phyloP scores from a whole-genome alignment of 2,888 invertebrate genomes.

The Tenthredo mesomela region DNA sequence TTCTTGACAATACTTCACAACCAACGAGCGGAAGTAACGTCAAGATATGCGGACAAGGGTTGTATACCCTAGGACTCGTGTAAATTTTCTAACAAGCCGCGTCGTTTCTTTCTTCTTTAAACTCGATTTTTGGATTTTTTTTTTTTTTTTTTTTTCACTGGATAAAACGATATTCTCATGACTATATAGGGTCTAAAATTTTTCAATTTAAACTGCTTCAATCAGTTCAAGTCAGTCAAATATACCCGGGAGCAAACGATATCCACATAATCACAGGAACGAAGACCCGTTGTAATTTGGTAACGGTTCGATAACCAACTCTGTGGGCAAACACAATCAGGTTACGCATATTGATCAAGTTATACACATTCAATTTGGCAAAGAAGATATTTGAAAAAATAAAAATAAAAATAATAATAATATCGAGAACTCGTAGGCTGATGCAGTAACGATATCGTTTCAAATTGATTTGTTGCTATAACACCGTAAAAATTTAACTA shows the following conservation, averaged over 20 bases:
- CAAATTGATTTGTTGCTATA: not conserved
- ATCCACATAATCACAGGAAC: not conserved
- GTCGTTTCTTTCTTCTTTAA: not conserved
- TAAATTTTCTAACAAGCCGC: not conserved
- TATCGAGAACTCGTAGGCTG: not conserved
- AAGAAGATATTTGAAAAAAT: not conserved
- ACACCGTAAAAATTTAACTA: not conserved
- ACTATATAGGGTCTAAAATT: not conserved
- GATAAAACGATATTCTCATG: not conserved
- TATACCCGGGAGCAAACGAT: not conserved
- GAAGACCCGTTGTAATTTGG: constrained; percentile 3
- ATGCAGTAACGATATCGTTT: not conserved
- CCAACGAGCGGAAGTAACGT: constrained; percentile 24
- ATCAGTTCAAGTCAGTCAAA: constrained; percentile 3
- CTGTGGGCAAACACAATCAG: not conserved
- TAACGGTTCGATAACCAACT: constrained; percentile 3
- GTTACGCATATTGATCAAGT: not conserved
- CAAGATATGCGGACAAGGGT: constrained; percentile 24
- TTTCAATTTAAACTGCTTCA: not conserved
- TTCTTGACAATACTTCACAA: constrained; percentile 18
- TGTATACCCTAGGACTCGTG: not conserved
- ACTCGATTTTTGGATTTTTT: not conserved
- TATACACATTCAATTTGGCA: not conserved
- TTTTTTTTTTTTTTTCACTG: not conserved
- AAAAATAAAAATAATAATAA: not conserved